A percentile compares a stretch with the other conserved stretches of the same genome.
These are phyloP conservation scores for Lamellibrachia luymesi DNA, from an alignment of 1,140 invertebrate species.

Conservation along the genomic window DNA sequence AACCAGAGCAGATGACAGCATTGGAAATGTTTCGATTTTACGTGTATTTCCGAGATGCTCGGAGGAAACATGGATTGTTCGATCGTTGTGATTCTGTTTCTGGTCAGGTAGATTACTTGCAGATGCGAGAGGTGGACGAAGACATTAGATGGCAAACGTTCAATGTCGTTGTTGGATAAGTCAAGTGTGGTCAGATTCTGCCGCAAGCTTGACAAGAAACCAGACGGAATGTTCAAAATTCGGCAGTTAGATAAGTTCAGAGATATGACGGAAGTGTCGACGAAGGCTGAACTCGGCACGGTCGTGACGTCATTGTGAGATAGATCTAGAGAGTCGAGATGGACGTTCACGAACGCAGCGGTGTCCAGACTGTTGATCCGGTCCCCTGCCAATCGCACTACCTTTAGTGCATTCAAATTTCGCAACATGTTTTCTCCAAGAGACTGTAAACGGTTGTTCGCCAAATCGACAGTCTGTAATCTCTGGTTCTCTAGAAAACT, in stretches of 20 bases:
- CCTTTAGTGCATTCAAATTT: background rate
- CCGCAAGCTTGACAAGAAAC: background rate
- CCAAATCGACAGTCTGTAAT: background rate
- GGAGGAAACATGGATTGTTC: no score
- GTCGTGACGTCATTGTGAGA: background rate
- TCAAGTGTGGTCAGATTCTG: no score
- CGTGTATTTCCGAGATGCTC: no score
- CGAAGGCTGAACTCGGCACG: background rate
- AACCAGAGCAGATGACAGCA: no score
- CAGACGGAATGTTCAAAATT: background rate
- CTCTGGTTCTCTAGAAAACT: background rate
- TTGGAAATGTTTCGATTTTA: no score
- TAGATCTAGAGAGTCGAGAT: background rate
- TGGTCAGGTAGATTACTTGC: no score
- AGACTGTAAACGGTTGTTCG: background rate
- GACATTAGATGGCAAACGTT: fast-evolving
- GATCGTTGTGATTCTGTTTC: no score
- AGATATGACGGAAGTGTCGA: background rate
- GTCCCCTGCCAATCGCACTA: background rate
- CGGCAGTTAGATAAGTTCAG: background rate
- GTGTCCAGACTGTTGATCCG: background rate
- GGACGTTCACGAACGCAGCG: background rate
- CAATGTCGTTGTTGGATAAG: no score
- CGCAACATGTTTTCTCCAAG: background rate
- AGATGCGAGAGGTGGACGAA: no score